A percentile compares a stretch with the other conserved stretches of the same genome.
Conservation (phyloP, 2,888 invertebrate species). For the Acanthosepion esculentum region DNA sequence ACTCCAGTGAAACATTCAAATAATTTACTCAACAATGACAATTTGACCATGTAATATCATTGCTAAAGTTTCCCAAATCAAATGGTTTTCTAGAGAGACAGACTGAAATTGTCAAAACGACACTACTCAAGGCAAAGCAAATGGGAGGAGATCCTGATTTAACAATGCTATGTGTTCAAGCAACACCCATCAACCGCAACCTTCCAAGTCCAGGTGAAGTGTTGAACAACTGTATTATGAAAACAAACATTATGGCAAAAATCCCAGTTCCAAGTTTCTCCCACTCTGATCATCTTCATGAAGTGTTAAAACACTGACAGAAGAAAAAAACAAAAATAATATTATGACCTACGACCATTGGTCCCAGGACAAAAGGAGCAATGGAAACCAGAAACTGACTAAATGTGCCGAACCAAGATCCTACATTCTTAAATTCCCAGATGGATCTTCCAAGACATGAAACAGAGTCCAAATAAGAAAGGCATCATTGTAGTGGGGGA, state of each 20-base stretch:
- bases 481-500: too few relatives aligned
- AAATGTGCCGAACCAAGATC: neutral
- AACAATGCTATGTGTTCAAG: neutral
- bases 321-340: neutral
- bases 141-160: constrained; percentile 24
- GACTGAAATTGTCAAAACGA: too few relatives aligned
- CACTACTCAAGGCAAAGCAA: neutral
- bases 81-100: constrained; percentile 50
- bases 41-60: constrained; percentile 45
- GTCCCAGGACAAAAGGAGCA: neutral
- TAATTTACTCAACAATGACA: neutral
- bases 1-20: neutral
- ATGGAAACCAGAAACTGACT: neutral
- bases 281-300: neutral
- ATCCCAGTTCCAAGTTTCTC: neutral
- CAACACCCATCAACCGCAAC: constrained; percentile 39
- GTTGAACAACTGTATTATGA: neutral
- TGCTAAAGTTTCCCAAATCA: constrained; percentile 33
- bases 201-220: constrained; percentile 49
- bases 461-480: too few relatives aligned
- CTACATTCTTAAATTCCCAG: neutral
- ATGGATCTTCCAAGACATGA: neutral
- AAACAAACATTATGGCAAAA: neutral
- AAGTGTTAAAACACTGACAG: neutral
- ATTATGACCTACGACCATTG: neutral